phyloP scores from a whole-genome alignment of 2,888 invertebrate species.

The Tyria jacobaeae region DNA sequence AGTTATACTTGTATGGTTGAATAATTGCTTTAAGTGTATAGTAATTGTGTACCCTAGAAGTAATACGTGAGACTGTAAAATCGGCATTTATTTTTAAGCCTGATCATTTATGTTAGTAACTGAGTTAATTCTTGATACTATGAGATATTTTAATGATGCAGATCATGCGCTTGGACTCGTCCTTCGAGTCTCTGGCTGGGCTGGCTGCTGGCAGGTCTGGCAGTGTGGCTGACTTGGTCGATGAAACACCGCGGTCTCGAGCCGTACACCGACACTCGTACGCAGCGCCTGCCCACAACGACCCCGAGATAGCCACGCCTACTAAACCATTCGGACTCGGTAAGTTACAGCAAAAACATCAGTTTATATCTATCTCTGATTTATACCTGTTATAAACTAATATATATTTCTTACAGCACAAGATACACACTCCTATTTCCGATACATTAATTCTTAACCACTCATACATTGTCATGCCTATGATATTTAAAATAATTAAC shows the following conservation, averaged over 20 bases:
- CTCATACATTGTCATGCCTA: slow-evolving; percentile 66
- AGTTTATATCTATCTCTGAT: slow-evolving; percentile 6
- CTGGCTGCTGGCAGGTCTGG: slow-evolving; percentile 91
- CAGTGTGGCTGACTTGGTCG: slow-evolving; percentile 93
- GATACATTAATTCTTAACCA: slow-evolving; percentile 58
- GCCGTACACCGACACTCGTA: slow-evolving; percentile 83
- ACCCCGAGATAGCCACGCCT: slow-evolving; percentile 86
- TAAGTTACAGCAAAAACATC: slow-evolving; percentile 77
- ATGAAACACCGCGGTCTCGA: slow-evolving; percentile 82
- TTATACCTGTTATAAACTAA: slow-evolving; percentile 41
- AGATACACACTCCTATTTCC: slow-evolving; percentile 60
- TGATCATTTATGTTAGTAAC: neutral
- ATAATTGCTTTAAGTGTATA: slow-evolving; percentile 6
- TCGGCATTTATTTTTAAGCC: neutral
- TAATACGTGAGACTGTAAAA: neutral
- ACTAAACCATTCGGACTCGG: slow-evolving; percentile 94
- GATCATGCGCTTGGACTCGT: slow-evolving; percentile 93
- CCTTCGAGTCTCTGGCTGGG: slow-evolving; percentile 91
- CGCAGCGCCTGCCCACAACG: slow-evolving; percentile 82
- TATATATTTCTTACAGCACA: slow-evolving; percentile 58
- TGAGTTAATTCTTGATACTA: neutral
- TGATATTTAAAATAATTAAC: slow-evolving; percentile 37
- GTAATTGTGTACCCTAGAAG: neutral
- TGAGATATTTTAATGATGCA: slow-evolving; percentile 60
- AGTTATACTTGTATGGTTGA: neutral